phyloP scores from a whole-genome alignment of 2,888 invertebrate genomes.

The Cephalotes varians region DNA sequence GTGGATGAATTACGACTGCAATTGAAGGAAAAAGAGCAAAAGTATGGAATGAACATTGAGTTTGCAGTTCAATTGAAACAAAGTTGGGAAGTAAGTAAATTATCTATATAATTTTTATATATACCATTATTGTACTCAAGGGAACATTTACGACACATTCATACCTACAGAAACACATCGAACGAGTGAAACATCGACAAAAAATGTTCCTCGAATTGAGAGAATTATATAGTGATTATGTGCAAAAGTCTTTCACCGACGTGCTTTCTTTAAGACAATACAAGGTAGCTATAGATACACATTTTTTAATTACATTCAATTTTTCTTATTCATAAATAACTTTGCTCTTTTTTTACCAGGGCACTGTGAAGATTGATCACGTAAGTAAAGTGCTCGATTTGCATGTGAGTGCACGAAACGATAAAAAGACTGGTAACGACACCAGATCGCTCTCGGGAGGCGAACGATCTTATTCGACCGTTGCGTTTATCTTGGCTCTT shows the following conservation, averaged over 20 bases:
- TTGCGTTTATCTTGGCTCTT: conserved; percentile 96
- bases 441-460: conserved; percentile 95
- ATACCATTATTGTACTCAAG: neutral
- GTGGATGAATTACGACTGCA: conserved; percentile 80
- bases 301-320: neutral
- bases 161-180: conserved; percentile 78
- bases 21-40: conserved; percentile 80
- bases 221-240: conserved; percentile 83
- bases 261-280: conserved; percentile 88
- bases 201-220: conserved; percentile 83
- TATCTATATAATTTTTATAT: neutral
- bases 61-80: conserved; percentile 67
- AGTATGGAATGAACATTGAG: conserved; percentile 78
- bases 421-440: conserved; percentile 85
- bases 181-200: conserved; percentile 80
- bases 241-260: conserved; percentile 86
- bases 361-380: conserved; percentile 87
- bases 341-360: conserved; percentile 84
- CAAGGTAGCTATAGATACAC: conserved; percentile 85
- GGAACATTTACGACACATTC: neutral
- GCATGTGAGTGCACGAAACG: conserved; percentile 87
- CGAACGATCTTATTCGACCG: conserved; percentile 98
- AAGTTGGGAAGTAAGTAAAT: conserved; percentile 74
- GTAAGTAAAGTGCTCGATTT: conserved; percentile 86
- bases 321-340: neutral